Evolutionary conservation across 2,888 invertebrate species (phyloP).

Genomic region (Limnephilus auricula): DNA sequence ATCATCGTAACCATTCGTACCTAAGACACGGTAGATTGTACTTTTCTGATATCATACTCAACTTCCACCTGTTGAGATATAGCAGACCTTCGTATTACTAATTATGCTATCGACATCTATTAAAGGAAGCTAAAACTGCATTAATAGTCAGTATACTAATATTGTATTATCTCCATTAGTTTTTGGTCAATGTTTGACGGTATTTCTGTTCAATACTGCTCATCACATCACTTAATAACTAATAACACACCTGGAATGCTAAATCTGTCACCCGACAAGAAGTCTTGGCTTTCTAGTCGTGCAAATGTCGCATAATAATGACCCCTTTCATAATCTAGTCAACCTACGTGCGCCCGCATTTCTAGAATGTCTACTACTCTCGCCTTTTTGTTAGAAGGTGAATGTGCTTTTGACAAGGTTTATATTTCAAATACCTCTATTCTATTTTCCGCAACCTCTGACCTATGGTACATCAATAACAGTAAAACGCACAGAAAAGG

Average conservation of each 20-base stretch:
- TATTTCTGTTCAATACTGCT: not conserved
- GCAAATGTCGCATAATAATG: not conserved
- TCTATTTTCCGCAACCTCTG: not conserved
- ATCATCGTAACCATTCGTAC: no score
- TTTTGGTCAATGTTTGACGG: not conserved
- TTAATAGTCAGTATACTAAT: no score
- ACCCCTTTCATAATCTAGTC: not conserved
- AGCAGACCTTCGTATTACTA: no score
- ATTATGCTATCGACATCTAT: no score
- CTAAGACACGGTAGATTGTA: no score
- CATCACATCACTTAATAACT: not conserved
- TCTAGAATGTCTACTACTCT: not conserved
- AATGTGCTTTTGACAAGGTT: not conserved
- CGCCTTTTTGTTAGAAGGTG: not conserved
- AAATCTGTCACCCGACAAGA: not conserved
- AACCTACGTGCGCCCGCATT: not conserved
- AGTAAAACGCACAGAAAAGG: no score
- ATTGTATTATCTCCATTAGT: not conserved
- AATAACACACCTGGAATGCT: not conserved
- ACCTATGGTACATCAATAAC: not conserved
- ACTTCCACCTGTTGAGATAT: no score
- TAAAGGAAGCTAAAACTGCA: no score
- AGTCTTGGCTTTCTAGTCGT: not conserved
- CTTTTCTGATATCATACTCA: no score
- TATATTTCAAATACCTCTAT: no score